Percentiles rank a stretch among this genome's conserved stretches.
Evolutionary conservation across 2,113 vertebrate genomes (phyloP).

Genomic region (Pituophis catenifer): DNA sequence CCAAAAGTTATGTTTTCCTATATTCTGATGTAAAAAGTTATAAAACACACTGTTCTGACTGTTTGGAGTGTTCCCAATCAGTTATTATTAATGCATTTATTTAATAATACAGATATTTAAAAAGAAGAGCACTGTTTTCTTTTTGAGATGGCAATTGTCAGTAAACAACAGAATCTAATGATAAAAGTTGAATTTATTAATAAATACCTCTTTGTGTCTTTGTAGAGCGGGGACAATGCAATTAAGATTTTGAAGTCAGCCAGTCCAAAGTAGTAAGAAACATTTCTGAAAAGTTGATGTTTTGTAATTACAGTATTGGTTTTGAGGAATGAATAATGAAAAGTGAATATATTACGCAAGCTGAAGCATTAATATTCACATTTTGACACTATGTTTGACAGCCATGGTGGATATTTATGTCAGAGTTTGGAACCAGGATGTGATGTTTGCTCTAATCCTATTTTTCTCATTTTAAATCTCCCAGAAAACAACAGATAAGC

Average conservation of each 20-base stretch:
- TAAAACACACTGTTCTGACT: background rate
- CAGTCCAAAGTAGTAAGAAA: background rate
- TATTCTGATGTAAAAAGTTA: background rate
- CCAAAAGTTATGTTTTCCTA: background rate
- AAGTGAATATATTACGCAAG: background rate
- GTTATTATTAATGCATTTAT: background rate
- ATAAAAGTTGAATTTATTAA: background rate
- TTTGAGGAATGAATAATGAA: slow-evolving; percentile 5
- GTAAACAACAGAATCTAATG: background rate
- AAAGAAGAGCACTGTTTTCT: background rate
- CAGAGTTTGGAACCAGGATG: slow-evolving; percentile 10
- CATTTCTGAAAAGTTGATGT: background rate
- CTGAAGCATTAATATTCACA: slow-evolving; percentile 24
- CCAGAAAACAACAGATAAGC: slow-evolving; percentile 29
- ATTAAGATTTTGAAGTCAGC: background rate
- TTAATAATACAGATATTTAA: background rate
- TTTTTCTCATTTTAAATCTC: slow-evolving; percentile 20
- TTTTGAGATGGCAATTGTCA: background rate
- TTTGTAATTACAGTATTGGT: background rate
- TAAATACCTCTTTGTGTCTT: background rate
- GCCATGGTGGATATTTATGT: slow-evolving; percentile 5
- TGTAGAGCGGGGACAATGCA: background rate
- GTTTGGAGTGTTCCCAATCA: background rate
- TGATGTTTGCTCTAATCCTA: slow-evolving; percentile 3
- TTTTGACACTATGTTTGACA: slow-evolving; percentile 31